Base-by-base conservation (phyloP, 1,140 invertebrate genomes). In the Drosophila obscura region DNA sequence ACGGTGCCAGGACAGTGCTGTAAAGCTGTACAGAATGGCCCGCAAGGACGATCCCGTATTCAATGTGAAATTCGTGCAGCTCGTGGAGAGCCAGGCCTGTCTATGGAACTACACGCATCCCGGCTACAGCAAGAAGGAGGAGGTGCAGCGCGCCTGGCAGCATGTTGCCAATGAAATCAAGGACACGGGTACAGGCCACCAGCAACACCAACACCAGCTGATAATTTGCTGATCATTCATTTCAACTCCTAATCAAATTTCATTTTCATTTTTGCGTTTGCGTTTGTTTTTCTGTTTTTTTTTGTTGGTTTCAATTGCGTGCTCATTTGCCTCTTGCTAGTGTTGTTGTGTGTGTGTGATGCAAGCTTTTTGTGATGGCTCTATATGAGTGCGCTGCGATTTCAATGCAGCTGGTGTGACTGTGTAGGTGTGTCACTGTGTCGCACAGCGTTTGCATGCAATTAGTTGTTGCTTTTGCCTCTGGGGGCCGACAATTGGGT, bases 31-130 rank as follows among this genome's bases (percentile, higher is more conserved):
- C 49, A 50, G 49, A 62, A 83, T 90, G 88, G 78, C 80, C 16
- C 90, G 90, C 65, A 91, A 91, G 87, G 90, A 91, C 73, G 90
- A 91, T 91, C 90, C 90, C 59, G 90, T 91, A 49, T 90, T 90
- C 60, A 91, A 91, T 77, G 90, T 91, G 63, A 77, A 80, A 59
- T 91, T 91, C 63, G 90, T 91, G 58, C 89, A 91, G 57, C 76
- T 91, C 35, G 90, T 91, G 44, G 90, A 91, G 50, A 65, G 63
- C 11, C 82, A 91, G 59, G 64, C 90, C 0, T 90, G 90, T 44
- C 52, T 91, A 2, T 91, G 90, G 90, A 91, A 91, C 16, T 88
- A 85, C 41, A 91, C 85, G 24, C 80, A 88, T 60, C 90, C 90
- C 15, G 90, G 88, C 22, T 91, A 91, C 45, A 91, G 90, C 73